Percentiles rank a stretch among this genome's conserved stretches.
These are phyloP conservation scores for Passerina amoena DNA, from an alignment of 2,113 vertebrate genomes.

Conservation along the genomic window DNA sequence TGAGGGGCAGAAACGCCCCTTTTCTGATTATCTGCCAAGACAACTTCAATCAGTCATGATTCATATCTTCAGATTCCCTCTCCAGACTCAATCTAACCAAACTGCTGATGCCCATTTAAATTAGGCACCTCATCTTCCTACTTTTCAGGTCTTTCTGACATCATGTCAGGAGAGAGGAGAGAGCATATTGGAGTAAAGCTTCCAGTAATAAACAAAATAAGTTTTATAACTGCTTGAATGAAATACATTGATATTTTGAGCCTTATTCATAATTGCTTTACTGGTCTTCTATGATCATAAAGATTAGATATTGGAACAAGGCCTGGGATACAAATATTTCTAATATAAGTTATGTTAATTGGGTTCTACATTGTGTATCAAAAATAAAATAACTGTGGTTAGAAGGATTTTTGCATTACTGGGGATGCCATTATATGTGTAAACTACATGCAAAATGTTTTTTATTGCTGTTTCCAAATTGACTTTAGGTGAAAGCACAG, in stretches of 20 bases:
- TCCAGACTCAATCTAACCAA: not conserved
- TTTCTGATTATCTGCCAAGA: not conserved
- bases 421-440: conserved; percentile 22
- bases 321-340: not conserved
- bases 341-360: not conserved
- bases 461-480: conserved; percentile 41
- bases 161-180: not conserved
- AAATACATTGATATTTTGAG: not conserved
- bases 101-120: not conserved
- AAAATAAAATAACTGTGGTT: not conserved
- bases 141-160: not conserved
- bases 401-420: not conserved
- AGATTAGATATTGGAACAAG: not conserved
- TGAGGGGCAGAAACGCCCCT: not conserved
- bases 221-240: not conserved
- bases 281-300: not conserved
- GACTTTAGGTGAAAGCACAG: conserved; percentile 57
- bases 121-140: not conserved
- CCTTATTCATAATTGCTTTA: not conserved
- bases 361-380: not conserved
- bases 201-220: not conserved
- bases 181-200: not conserved
- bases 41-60: not conserved
- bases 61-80: not conserved
- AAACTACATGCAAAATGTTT: conserved; percentile 16